phyloP scores from a whole-genome alignment of 2,797 vertebrate genomes.

The Staurois parvus region DNA sequence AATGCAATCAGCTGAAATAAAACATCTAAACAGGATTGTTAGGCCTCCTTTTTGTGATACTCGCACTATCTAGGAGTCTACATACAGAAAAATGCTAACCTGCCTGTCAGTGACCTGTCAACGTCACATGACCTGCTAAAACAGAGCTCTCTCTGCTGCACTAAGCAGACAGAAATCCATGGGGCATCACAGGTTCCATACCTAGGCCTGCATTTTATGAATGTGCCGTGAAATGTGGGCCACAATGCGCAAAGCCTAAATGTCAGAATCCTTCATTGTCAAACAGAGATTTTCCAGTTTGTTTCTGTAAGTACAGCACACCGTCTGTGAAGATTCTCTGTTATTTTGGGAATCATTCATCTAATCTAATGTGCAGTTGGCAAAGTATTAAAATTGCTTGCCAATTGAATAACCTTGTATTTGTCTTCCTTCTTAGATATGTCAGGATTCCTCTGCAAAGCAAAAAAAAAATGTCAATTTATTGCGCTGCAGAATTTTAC shows the following conservation, averaged over 20 bases:
- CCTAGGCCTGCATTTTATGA: too few relatives aligned
- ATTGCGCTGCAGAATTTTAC: background rate
- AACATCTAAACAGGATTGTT: too few relatives aligned
- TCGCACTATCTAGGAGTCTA: too few relatives aligned
- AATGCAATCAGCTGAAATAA: too few relatives aligned
- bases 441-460: background rate
- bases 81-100: too few relatives aligned
- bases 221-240: too few relatives aligned
- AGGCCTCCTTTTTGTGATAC: too few relatives aligned
- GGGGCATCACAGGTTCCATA: too few relatives aligned
- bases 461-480: background rate
- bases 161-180: too few relatives aligned
- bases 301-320: background rate
- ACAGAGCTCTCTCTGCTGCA: too few relatives aligned
- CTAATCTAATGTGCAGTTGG: background rate
- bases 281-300: background rate
- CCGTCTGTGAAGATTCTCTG: background rate
- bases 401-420: constrained; percentile 6
- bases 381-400: background rate
- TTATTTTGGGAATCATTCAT: background rate
- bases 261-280: background rate
- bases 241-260: background rate
- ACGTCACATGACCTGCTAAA: too few relatives aligned
- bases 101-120: too few relatives aligned
- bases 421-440: background rate